phyloP scores from a whole-genome alignment of 1,140 invertebrate species.

The Apis laboriosa region DNA sequence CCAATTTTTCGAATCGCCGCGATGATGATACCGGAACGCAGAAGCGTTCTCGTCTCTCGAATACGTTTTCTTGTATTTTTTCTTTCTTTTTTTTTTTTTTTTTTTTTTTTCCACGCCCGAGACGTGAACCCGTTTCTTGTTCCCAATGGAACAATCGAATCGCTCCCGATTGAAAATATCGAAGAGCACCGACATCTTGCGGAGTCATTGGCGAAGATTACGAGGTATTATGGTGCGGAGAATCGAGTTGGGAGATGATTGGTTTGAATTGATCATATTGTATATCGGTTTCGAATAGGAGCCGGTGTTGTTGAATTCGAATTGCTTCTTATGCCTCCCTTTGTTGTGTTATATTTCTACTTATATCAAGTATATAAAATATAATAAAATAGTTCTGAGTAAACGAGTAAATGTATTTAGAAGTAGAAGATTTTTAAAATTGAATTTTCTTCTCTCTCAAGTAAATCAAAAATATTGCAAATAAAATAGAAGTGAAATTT shows the following conservation, averaged over 20 bases:
- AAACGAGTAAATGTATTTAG: too few relatives aligned
- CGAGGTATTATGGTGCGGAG: background rate
- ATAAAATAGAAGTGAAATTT: too few relatives aligned
- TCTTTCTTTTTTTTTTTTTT: too few relatives aligned
- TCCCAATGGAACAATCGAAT: background rate
- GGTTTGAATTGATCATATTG: background rate
- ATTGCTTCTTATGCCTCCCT: too few relatives aligned
- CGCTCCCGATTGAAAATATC: background rate
- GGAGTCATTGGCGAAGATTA: background rate
- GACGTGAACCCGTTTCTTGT: background rate
- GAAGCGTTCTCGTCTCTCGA: background rate
- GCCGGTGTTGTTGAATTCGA: too few relatives aligned
- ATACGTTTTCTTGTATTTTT: background rate
- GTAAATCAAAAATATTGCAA: too few relatives aligned
- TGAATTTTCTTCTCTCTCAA: too few relatives aligned
- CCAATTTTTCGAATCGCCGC: conserved; percentile 11
- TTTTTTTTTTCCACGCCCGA: too few relatives aligned
- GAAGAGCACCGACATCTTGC: background rate
- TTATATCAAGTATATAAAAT: too few relatives aligned
- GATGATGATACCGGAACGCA: background rate
- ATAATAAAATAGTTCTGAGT: too few relatives aligned
- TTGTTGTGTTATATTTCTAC: too few relatives aligned
- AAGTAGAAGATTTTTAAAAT: too few relatives aligned
- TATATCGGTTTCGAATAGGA: background rate
- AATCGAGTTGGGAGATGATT: background rate